A percentile compares a stretch with the other conserved stretches of the same genome.
Evolutionary conservation across 2,797 vertebrate species (phyloP).

Genomic region (Xenentodon cancila): DNA sequence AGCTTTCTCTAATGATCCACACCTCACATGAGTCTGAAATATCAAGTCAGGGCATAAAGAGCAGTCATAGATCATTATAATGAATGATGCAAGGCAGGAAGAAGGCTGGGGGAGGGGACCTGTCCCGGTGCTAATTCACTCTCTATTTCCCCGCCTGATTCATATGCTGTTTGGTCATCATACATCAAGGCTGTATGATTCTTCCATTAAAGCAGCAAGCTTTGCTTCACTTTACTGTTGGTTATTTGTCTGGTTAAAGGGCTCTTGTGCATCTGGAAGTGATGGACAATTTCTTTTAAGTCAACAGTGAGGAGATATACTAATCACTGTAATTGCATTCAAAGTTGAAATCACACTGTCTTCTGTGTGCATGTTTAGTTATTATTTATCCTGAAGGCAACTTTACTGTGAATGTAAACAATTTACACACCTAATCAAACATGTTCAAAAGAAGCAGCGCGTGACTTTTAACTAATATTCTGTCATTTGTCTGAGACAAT

Average conservation of each 20-base stretch:
- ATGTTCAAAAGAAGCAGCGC: constrained; percentile 65
- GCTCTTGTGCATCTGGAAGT: constrained; percentile 45
- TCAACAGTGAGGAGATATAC: constrained; percentile 31
- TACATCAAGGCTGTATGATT: constrained; percentile 72
- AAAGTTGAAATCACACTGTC: constrained; percentile 37
- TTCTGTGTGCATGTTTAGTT: constrained; percentile 43
- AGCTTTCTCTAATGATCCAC: constrained; percentile 81
- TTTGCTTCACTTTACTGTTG: constrained; percentile 46
- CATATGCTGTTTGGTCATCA: constrained; percentile 70
- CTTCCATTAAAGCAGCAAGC: constrained; percentile 64
- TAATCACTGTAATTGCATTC: constrained; percentile 30
- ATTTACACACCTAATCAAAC: constrained; percentile 75
- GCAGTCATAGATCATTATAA: constrained; percentile 77
- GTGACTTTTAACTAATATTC: constrained; percentile 62
- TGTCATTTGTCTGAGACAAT: constrained; percentile 70
- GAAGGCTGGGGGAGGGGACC: constrained; percentile 65
- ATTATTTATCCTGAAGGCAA: constrained; percentile 51
- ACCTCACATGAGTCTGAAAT: constrained; percentile 80
- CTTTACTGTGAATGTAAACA: constrained; percentile 50
- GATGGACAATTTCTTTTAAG: constrained; percentile 40
- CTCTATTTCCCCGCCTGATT: constrained; percentile 71
- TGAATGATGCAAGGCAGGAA: constrained; percentile 73
- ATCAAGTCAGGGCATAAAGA: constrained; percentile 79
- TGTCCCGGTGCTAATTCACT: constrained; percentile 72
- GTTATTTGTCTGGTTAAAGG: constrained; percentile 59